Conservation (phyloP, 2,113 vertebrate species). For the Sphaerodactylus townsendi region DNA sequence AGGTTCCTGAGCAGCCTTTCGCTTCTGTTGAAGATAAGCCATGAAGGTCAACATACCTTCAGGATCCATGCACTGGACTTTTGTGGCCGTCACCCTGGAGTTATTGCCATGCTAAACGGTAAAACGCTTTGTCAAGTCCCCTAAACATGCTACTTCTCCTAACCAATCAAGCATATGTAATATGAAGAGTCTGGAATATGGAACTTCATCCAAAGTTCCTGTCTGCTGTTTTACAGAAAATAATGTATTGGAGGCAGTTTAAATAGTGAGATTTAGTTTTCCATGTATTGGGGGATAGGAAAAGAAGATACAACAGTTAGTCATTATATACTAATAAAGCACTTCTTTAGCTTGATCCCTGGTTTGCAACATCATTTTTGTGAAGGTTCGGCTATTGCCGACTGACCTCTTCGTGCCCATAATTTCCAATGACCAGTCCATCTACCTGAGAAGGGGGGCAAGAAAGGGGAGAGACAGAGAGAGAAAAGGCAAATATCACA, state of each 20-base stretch:
- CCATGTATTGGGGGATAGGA: constrained; percentile 58
- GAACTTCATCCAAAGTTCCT: constrained; percentile 45
- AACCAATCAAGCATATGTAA: constrained; percentile 41
- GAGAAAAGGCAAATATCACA: constrained; percentile 50
- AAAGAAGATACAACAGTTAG: constrained; percentile 57
- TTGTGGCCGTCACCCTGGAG: neutral
- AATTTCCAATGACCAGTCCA: constrained; percentile 59
- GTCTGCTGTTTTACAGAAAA: constrained; percentile 50
- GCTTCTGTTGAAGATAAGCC: neutral
- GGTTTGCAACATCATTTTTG: constrained; percentile 51
- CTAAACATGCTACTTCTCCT: neutral
- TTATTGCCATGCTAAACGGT: neutral
- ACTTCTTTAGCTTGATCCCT: constrained; percentile 52
- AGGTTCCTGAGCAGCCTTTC: neutral
- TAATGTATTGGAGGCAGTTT: constrained; percentile 45
- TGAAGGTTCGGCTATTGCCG: constrained; percentile 46
- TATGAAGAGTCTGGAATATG: constrained; percentile 31
- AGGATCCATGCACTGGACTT: neutral
- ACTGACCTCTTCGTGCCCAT: constrained; percentile 22
- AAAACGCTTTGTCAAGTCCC: neutral
- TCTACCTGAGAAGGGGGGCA: constrained; percentile 73
- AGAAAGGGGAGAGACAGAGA: constrained; percentile 10
- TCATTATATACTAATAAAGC: constrained; percentile 47
- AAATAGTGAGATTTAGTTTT: constrained; percentile 22
- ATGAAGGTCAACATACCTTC: neutral